Evolutionary conservation across 2,888 invertebrate species (phyloP).

Genomic region (Perdita meconis): DNA sequence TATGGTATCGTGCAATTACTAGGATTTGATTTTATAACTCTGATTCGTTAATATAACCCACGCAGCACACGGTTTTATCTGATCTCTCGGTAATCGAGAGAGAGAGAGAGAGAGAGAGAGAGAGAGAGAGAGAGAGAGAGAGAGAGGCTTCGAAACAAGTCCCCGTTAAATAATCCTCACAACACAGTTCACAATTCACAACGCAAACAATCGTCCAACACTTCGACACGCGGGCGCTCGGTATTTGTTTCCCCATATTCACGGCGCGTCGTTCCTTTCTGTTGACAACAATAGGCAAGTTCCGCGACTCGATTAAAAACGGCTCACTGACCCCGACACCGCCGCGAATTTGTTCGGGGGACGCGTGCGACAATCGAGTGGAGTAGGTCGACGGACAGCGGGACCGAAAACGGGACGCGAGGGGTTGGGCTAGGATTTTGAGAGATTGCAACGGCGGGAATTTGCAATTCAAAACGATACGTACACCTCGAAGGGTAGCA

Average conservation of each 20-base stretch:
- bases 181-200: too few relatives aligned
- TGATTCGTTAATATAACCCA: too few relatives aligned
- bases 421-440: slow-evolving; percentile 18
- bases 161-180: too few relatives aligned
- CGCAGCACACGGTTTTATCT: too few relatives aligned
- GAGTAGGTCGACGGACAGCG: slow-evolving; percentile 22
- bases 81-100: too few relatives aligned
- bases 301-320: slow-evolving; percentile 3
- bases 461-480: slow-evolving; percentile 51
- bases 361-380: slow-evolving; percentile 23
- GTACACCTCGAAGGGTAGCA: slow-evolving; percentile 28
- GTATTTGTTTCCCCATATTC: background rate
- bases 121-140: too few relatives aligned
- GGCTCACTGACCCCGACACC: background rate
- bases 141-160: too few relatives aligned
- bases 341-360: slow-evolving; percentile 35
- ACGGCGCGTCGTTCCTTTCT: background rate
- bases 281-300: slow-evolving; percentile 1
- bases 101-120: too few relatives aligned
- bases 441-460: slow-evolving; percentile 33
- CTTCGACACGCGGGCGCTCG: too few relatives aligned
- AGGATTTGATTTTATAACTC: too few relatives aligned
- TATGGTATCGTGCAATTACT: too few relatives aligned
- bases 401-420: slow-evolving; percentile 28
- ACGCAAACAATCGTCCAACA: too few relatives aligned